Evolutionary conservation across 2,113 vertebrate genomes (phyloP).

Genomic region (Cyprinus carpio): DNA sequence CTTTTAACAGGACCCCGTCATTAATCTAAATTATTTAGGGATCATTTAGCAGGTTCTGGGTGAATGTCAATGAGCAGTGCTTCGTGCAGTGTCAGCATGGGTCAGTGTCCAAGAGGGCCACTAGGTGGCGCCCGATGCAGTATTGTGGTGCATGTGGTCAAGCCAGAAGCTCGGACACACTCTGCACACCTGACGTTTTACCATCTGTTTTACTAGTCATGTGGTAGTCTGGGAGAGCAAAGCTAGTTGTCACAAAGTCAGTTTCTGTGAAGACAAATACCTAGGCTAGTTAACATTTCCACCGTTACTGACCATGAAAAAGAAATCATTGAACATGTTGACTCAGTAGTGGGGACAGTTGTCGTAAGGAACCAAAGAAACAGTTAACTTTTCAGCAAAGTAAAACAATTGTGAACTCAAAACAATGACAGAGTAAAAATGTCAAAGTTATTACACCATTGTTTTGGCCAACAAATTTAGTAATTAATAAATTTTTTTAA

Average conservation of each 20-base stretch:
- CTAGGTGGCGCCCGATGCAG: conserved; percentile 15
- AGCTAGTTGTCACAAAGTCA: not conserved
- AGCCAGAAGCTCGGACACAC: not conserved
- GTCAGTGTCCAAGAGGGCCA: not conserved
- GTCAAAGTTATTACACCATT: not conserved
- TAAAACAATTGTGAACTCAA: not conserved
- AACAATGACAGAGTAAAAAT: too few relatives aligned
- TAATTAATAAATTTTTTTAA: not conserved
- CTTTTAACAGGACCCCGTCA: conserved; percentile 37
- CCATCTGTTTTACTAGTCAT: not conserved
- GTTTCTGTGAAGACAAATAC: not conserved
- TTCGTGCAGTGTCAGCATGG: not conserved
- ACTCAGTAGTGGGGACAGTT: not conserved
- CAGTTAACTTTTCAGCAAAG: too few relatives aligned
- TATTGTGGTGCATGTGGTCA: conserved; percentile 1
- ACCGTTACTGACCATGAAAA: not conserved
- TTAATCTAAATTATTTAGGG: conserved; percentile 48
- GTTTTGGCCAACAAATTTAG: not conserved
- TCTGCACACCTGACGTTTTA: too few relatives aligned
- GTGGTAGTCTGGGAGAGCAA: not conserved
- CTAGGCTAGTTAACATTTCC: not conserved
- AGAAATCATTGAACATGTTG: not conserved
- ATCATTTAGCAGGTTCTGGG: conserved; percentile 34
- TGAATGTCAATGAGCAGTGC: conserved; percentile 14
- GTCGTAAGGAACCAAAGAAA: too few relatives aligned